Base-by-base conservation (phyloP, 2,888 invertebrate species). In the Lepidonotus clava region DNA sequence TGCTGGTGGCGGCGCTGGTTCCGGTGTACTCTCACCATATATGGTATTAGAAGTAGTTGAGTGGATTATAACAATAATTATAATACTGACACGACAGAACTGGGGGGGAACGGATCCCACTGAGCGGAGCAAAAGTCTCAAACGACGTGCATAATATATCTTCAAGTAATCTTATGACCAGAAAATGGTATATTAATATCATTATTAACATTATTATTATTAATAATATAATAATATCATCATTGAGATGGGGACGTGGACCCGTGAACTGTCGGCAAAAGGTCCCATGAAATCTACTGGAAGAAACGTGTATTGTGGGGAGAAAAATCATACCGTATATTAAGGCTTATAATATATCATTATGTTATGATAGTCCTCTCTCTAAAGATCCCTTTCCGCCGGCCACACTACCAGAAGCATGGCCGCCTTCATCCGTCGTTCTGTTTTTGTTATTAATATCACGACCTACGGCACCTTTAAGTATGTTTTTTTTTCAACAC, bases 61-160 rank as follows among this genome's bases (percentile, higher is more conserved):
- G 28, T 41, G 41, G 41, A 80, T 80, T 51, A 51, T 51, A 21
- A n/a, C n/a, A n/a, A 61, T 61, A 61, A 56, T 56, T 71, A 51
- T 21, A 77, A 80, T 80, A 80, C 80, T 80, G 80, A 80, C 41
- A 80, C 51, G 80, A 80, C 80, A 51, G 80, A 51, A 80, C 41
- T 32, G 80, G 40, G 80, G 80, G 46, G 80, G 24, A 18, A n/a
- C n/a, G n/a, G n/a, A 24, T 24, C 80, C 41, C 41, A 41, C 41
- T 51, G 46, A 46, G 80, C 41, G 46, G 46, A 80, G 80, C 41
- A 28, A 28, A 80, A 80, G 80, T 80, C 80, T 80, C 6, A 80
- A 80, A 80, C 46, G 80, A 80, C 80, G 80, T 80, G 80, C 80
- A 80, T 80, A 80, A 80, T 80, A n/a, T n/a, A 80, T 51, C 80